phyloP scores from a whole-genome alignment of 2,888 invertebrate genomes.

The Tanypteryx hageni region DNA sequence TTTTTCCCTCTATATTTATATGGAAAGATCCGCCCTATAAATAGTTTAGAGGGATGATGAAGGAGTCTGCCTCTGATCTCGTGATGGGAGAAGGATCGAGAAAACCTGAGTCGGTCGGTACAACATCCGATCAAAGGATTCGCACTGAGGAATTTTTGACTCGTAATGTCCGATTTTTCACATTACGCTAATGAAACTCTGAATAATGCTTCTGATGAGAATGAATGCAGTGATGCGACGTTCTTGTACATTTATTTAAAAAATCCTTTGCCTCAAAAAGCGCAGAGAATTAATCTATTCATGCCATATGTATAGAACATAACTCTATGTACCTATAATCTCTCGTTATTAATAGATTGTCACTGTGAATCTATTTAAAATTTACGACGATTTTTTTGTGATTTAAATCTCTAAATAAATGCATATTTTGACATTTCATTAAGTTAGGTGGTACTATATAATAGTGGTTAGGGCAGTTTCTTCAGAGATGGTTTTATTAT shows the following conservation, averaged over 20 bases:
- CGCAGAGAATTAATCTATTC: too few species aligned
- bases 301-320: too few species aligned
- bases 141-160: background rate
- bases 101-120: background rate
- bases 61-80: constrained; percentile 25
- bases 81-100: constrained; percentile 50
- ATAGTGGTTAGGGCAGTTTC: too few species aligned
- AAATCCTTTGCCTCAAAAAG: too few species aligned
- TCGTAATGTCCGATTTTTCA: background rate
- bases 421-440: too few species aligned
- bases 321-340: too few species aligned
- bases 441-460: too few species aligned
- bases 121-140: constrained; percentile 15
- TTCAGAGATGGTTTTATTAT: too few species aligned
- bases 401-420: too few species aligned
- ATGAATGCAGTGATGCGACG: background rate
- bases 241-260: background rate
- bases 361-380: too few species aligned
- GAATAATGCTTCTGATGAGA: background rate
- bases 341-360: too few species aligned
- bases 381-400: too few species aligned
- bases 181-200: background rate
- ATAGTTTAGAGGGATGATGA: constrained; percentile 12
- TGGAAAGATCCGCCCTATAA: background rate
- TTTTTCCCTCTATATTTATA: background rate